Conservation (phyloP, 2,888 invertebrate species). For the Temnothorax ravouxi region DNA sequence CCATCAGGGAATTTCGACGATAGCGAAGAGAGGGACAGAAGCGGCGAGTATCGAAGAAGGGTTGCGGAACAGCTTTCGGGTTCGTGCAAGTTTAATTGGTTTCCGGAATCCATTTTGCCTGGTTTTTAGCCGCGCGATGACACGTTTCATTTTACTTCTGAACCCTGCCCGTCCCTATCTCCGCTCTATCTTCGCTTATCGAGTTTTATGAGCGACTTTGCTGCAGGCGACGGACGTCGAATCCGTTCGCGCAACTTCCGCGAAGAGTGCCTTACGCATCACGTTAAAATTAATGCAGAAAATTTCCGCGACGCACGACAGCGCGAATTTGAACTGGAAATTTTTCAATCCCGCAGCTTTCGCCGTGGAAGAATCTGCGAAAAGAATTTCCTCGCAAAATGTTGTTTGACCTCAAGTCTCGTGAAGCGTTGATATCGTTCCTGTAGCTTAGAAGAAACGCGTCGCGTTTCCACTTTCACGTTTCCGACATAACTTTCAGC, state of each 20-base stretch:
- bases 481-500: conserved; percentile 69
- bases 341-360: conserved; percentile 30
- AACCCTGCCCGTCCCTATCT: conserved; percentile 11
- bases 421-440: neutral
- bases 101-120: conserved; percentile 73
- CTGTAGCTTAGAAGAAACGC: neutral
- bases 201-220: conserved; percentile 68
- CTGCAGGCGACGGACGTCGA: conserved; percentile 55
- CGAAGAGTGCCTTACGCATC: conserved; percentile 23
- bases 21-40: neutral
- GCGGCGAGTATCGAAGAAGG: conserved; percentile 20
- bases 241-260: conserved; percentile 52
- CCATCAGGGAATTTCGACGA: neutral
- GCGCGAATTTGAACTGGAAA: neutral
- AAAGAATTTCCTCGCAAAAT: conserved; percentile 16
- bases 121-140: conserved; percentile 60
- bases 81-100: conserved; percentile 76
- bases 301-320: conserved; percentile 21
- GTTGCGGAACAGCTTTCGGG: conserved; percentile 34
- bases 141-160: conserved; percentile 49
- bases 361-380: conserved; percentile 9
- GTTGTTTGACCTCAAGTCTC: neutral
- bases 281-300: conserved; percentile 37
- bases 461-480: conserved; percentile 42
- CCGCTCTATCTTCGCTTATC: conserved; percentile 54